Conservation (phyloP, 2,888 invertebrate species). For the Aphrophora alni region DNA sequence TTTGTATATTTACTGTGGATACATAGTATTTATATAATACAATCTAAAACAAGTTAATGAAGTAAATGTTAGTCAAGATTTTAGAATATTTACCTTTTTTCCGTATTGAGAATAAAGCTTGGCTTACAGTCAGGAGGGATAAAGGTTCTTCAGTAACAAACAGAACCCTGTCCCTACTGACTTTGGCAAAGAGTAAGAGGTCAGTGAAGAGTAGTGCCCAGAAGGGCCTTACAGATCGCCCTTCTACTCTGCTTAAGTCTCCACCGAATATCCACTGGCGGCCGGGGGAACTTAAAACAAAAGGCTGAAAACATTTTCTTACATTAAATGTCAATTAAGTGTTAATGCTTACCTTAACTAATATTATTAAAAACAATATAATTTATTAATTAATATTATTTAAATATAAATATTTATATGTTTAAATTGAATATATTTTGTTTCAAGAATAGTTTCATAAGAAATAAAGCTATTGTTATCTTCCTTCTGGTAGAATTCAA, state of each 20-base stretch:
- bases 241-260: constrained; percentile 82
- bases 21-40: too few species aligned
- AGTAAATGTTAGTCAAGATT: too few species aligned
- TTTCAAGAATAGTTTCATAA: too few species aligned
- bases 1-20: too few species aligned
- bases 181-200: constrained; percentile 83
- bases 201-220: constrained; percentile 88
- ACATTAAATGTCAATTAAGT: not conserved
- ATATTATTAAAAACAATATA: not conserved
- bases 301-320: constrained; percentile 65
- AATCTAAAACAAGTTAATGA: too few species aligned
- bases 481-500: too few species aligned
- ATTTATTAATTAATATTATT: not conserved
- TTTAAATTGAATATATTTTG: too few species aligned
- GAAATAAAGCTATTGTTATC: too few species aligned
- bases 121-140: constrained; percentile 76
- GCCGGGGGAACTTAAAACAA: constrained; percentile 81
- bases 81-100: constrained; percentile 72
- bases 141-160: constrained; percentile 89
- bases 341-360: too few species aligned
- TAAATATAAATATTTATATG: too few species aligned
- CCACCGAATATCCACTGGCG: constrained; percentile 92
- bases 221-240: constrained; percentile 79
- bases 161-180: constrained; percentile 83
- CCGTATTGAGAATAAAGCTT: constrained; percentile 84